These are phyloP conservation scores for Montipora capitata DNA, from an alignment of 92 coral and sea anemone genomes.

Conservation along the genomic window DNA sequence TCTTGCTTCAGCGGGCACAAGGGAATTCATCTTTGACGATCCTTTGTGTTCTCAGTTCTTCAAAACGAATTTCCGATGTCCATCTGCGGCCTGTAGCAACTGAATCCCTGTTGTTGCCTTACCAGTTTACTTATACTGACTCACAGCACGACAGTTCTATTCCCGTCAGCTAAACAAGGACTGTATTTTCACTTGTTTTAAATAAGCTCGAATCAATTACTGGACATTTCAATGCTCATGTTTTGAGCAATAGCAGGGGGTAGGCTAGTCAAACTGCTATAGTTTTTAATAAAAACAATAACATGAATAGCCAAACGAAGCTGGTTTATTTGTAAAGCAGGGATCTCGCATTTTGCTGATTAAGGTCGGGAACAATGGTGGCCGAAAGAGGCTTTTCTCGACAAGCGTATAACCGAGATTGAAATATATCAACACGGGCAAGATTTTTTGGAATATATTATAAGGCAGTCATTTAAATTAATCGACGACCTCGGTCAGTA, in stretches of 20 bases:
- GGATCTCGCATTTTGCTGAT: background rate
- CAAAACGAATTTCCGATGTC: background rate
- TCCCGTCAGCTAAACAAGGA: background rate
- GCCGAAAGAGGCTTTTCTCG: too few relatives aligned
- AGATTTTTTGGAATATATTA: too few relatives aligned
- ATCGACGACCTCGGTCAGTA: too few relatives aligned
- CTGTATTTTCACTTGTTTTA: background rate
- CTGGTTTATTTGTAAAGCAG: background rate
- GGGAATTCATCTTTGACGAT: slow-evolving; percentile 61
- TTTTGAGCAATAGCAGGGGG: background rate
- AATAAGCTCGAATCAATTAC: background rate
- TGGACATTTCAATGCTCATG: background rate
- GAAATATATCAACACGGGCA: too few relatives aligned
- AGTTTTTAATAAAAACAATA: background rate
- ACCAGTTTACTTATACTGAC: background rate
- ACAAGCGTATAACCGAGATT: too few relatives aligned
- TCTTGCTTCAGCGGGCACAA: slow-evolving; percentile 83
- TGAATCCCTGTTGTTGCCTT: background rate
- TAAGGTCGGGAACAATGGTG: background rate
- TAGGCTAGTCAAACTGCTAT: background rate
- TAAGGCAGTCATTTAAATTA: too few relatives aligned
- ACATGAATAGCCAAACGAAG: background rate
- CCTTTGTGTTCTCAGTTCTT: background rate
- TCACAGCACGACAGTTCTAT: background rate
- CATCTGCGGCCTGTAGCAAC: background rate